Conservation (phyloP, 2,888 invertebrate genomes). For the Ephialtes manifestator region DNA sequence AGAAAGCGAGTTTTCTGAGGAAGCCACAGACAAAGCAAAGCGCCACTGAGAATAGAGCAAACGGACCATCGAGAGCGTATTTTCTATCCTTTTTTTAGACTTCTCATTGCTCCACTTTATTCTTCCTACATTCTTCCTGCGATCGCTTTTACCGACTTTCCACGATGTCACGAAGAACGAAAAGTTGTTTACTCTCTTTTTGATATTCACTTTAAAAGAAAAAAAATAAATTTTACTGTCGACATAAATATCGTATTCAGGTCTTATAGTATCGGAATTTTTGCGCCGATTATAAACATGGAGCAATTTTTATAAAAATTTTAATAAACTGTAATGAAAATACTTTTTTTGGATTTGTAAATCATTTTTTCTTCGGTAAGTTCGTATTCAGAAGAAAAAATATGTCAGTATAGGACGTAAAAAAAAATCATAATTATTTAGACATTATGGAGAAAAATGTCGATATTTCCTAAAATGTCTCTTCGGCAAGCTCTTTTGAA, state of each 20-base stretch:
- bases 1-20: slow-evolving; percentile 30
- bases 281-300: background rate
- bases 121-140: background rate
- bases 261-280: background rate
- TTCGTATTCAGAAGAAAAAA: no score
- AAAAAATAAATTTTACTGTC: background rate
- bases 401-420: no score
- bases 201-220: background rate
- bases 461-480: no score
- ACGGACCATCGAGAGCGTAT: slow-evolving; percentile 17
- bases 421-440: no score
- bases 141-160: background rate
- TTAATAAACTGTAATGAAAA: no score
- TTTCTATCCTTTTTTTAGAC: background rate
- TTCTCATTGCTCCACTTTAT: background rate
- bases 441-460: no score
- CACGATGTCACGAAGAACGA: background rate
- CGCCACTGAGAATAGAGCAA: slow-evolving; percentile 15
- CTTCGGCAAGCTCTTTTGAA: no score
- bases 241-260: no score
- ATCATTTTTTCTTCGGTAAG: no score
- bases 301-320: no score
- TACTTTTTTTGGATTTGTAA: no score
- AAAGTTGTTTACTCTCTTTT: background rate
- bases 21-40: slow-evolving; percentile 16